Percentiles rank a stretch among this genome's conserved stretches.
These are phyloP conservation scores for Eugnorisma glareosa DNA, from an alignment of 2,888 invertebrate genomes.

Conservation along the genomic window DNA sequence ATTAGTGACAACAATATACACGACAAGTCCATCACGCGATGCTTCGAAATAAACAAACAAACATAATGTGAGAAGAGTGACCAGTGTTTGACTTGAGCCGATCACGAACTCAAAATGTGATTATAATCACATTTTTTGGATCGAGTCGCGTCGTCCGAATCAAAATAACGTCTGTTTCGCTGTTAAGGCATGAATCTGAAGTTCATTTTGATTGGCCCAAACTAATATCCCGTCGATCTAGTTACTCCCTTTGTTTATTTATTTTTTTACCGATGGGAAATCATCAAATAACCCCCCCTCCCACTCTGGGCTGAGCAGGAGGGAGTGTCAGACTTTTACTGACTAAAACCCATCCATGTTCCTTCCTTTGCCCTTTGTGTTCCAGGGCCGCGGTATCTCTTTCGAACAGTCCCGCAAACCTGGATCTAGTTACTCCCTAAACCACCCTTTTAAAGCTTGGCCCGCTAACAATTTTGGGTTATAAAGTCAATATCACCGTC, in stretches of 20 bases:
- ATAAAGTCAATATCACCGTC: neutral
- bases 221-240: neutral
- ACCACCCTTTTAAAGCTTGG: neutral
- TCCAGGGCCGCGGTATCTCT: too few relatives aligned
- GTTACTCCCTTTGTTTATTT: neutral
- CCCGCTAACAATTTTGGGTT: neutral
- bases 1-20: neutral
- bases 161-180: neutral
- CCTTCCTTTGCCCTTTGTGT: too few relatives aligned
- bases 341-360: too few relatives aligned
- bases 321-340: too few relatives aligned
- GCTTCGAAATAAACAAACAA: neutral
- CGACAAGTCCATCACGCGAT: neutral
- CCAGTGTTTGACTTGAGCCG: neutral
- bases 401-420: too few relatives aligned
- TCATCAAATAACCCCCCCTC: too few relatives aligned
- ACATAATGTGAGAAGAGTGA: neutral
- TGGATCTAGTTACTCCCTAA: neutral
- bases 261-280: too few relatives aligned
- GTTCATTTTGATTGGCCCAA: neutral
- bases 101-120: too few relatives aligned
- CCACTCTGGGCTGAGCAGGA: too few relatives aligned
- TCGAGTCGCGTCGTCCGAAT: neutral
- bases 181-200: neutral
- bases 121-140: neutral